Base-by-base conservation (phyloP, 2,797 vertebrate genomes). In the Otolemur crassicaudatus region DNA sequence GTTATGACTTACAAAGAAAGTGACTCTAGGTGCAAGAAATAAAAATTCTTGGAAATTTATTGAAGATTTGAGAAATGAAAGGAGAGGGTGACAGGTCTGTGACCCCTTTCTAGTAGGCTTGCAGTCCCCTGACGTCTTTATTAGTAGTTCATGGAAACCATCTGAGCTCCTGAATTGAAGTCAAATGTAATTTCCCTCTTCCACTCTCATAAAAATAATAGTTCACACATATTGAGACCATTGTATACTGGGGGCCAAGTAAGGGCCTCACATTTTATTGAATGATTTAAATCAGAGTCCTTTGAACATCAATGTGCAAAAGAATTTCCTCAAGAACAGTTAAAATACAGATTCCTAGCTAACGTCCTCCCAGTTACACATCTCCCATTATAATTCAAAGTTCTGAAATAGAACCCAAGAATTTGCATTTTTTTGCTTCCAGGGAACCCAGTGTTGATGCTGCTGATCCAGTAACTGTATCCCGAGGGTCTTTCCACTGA, bases 201-300 rank as follows among this genome's bases (percentile, higher is more conserved):
- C 34, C 56, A 84, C 16, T 60, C 67, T 87, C 56, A 87, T 88
- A 92, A 95, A 96, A 96, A 79, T 85, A 95, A 90, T 85, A 88
- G 67, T 77, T 95, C 73, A 73, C 67, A 60, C 84, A 67, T 77
- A 76, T 60, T 61, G 43, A 87, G 46, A 73, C 20, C 37, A 56
- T 85, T 90, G 25, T 69, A 25, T 90, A 53, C 27, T 37, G 92
- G 29, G 22, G 31, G 56, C 31, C 53, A 88, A 87, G 27, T 61
- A 58, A 69, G 29, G 29, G 12, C n/a, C 89, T 96, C 63, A 29
- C 27, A 23, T 92, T 96, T 92, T 79, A 94, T 25, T 79, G 82
- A 43, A 43, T 83, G 16, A 20, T 95, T 95, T 95, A 84, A 88
- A 75, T 88, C n/a, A 72, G 46, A 92, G 46, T 13, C 60, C 94